Percentiles rank a stretch among this genome's conserved stretches.
These are phyloP conservation scores for Apis mellifera DNA, from an alignment of 1,140 invertebrate genomes.

Conservation along the genomic window Amel_HAv3.1 CM009944.2:6752001-6752500, in stretches of 20 bases:
- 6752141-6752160: conserved; percentile 42
- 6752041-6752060: conserved; percentile 17
- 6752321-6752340: too few species aligned
- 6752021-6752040: conserved; percentile 44
- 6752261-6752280: too few species aligned
- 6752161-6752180: conserved; percentile 45
- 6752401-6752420: too few species aligned
- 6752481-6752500: background rate
- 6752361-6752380: too few species aligned
- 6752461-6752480: background rate
- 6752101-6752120: conserved; percentile 64
- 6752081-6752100: conserved; percentile 74
- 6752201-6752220: background rate
- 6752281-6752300: too few species aligned
- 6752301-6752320: too few species aligned
- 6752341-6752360: too few species aligned
- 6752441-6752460: background rate
- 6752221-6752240: conserved; percentile 14
- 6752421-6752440: too few species aligned
- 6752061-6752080: conserved; percentile 48
- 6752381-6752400: background rate
- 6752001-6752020: conserved; percentile 58
- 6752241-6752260: background rate
- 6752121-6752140: conserved; percentile 52
- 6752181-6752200: conserved; percentile 45